These are phyloP conservation scores for Oceanodroma leucorhoa DNA, from an alignment of 2,797 vertebrate genomes.

Conservation along the genomic window DNA sequence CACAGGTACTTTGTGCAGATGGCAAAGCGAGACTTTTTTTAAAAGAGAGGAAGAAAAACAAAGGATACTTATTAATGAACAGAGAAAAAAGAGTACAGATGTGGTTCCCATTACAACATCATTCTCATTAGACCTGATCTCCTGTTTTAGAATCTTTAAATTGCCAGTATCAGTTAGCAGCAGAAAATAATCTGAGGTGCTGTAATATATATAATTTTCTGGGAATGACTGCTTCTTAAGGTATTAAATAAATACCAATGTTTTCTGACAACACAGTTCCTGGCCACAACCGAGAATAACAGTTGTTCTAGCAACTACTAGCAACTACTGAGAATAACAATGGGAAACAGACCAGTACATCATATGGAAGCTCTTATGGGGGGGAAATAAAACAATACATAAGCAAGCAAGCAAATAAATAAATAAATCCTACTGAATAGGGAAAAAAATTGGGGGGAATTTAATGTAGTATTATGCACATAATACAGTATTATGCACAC, in stretches of 20 bases:
- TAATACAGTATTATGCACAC: background rate
- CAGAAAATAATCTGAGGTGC: background rate
- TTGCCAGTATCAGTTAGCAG: background rate
- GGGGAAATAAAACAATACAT: background rate
- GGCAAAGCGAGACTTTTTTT: background rate
- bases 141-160: background rate
- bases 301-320: background rate
- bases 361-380: background rate
- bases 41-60: background rate
- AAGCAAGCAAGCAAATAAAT: background rate
- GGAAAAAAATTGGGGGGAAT: background rate
- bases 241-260: background rate
- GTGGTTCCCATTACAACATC: background rate
- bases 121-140: background rate
- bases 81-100: background rate
- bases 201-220: background rate
- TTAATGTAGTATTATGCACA: background rate
- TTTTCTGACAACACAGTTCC: background rate
- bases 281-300: background rate
- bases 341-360: background rate
- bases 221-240: background rate
- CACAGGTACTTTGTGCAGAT: background rate
- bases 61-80: background rate
- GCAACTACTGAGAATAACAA: background rate
- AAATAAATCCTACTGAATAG: background rate